Evolutionary conservation across 2,113 vertebrate genomes (phyloP), one percentile per base, ranked within the genome.

Genomic region (Orientallactaga bullata): DNA sequence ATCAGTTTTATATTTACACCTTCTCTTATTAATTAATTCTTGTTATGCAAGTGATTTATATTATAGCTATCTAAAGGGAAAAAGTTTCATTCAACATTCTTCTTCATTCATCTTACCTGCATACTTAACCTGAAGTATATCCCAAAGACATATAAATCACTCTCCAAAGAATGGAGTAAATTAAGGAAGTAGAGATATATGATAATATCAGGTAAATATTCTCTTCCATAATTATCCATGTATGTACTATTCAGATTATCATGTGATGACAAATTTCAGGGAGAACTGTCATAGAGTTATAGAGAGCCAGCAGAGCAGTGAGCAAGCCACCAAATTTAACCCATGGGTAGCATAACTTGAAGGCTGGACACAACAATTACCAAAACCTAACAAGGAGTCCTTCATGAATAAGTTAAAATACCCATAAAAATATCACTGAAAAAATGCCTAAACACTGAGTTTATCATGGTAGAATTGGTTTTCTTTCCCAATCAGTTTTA

Each of bases 401-500:
- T 73, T 85, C 24, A 69, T n/a, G 39, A 94, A 68, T 37, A 85
- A 15, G 26, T 94, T 78, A 55, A 73, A 84, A 26, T 71, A 72
- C 69, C 51, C 71, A 73, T 74, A 91, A 91, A 91, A 81, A 65
- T 17, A 78, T 35, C 47, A 58, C 16, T 32, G 10, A 80, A 88
- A 73, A 93, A 95, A 81, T 65, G 6, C 17, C 30, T 71, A 63
- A 17, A 35, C 26, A 81, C 20, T 82, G 84, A 85, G 80, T 92
- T 78, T 86, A 91, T 82, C 37, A 93, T 66, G n/a, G 30, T 61
- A 47, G 21, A 88, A 76, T 58, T 85, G 28, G 24, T 92, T 86
- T 94, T 85, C 47, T 91, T 96, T 68, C 93, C 51, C 58, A 80
- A 35, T 65, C 68, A 60, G 63, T 77, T 85, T 76, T 61, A 58